Evolutionary conservation across 2,113 vertebrate genomes (phyloP), one percentile per base, ranked within the genome.

Genomic region (Illadopsis cleaveri): DNA sequence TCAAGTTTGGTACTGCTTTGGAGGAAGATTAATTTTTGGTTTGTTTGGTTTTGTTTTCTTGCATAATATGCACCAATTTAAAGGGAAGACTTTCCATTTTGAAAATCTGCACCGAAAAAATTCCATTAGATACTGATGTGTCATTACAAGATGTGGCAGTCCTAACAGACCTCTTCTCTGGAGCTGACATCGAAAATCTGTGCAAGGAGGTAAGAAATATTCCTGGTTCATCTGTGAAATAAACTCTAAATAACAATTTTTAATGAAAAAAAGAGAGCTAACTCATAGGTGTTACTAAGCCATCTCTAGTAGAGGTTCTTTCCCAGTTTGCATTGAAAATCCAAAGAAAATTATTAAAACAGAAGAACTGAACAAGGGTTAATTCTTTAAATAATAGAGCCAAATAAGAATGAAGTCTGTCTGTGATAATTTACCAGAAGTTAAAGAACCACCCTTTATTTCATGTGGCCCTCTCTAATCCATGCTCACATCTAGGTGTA

Each of bases 141-240:
- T 98, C 96, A 56, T 93, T 99, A 86, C 94, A 98, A 93, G 97
- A 98, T 30, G 85, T 99, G 50, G 99, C 98, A 27, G 77, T 66
- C 21, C 93, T 96, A 65, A 99, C 99, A 1, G 50, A 98, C 20
- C 94, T 98, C 65, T 99, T 98, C 97, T 99, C 99, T 91, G 99
- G 99, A 96, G 99, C 99, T 14, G 99, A 99, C 90, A 96, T 99
- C 94, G 98, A 98, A 94, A 99, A 98, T 95, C 98, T 99, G 16
- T 99, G 99, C 90, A 99, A 98, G 98, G 99, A 99, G 98, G 99
- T 99, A 96, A 97, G 98, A 82, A 58, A 53, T 10, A 60, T 21
- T 91, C 5, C 22, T 54, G 5, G 53, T 77, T 57, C 35, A 38
- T 57, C 37, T 60, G 20, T 89, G 83, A 64, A 54, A 75, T 58